A percentile compares a stretch with the other conserved stretches of the same genome.
phyloP scores from a whole-genome alignment of 2,888 invertebrate species.

The Tiphia femorata region DNA sequence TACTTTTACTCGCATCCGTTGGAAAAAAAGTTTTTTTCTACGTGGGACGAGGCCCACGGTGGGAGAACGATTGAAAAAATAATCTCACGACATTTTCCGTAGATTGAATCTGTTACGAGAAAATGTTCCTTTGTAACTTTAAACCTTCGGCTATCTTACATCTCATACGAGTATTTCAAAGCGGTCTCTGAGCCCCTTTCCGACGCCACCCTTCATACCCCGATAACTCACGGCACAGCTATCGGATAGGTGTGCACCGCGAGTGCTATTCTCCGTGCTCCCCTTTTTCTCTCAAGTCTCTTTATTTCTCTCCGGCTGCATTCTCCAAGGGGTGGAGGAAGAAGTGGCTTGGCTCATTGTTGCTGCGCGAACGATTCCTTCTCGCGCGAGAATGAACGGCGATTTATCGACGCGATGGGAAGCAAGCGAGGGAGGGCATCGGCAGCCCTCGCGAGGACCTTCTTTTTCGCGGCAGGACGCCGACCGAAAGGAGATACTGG shows the following conservation, averaged over 20 bases:
- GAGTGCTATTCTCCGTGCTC: not conserved
- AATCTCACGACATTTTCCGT: no score
- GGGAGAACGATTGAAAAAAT: no score
- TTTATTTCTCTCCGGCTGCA: not conserved
- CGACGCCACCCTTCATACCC: conserved; percentile 40
- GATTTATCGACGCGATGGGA: conserved; percentile 47
- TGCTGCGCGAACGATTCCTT: conserved; percentile 27
- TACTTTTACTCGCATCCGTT: no score
- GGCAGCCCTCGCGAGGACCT: conserved; percentile 22
- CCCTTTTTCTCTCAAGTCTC: conserved; percentile 4
- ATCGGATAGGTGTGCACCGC: conserved; percentile 37
- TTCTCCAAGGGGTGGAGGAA: not conserved
- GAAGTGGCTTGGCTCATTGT: conserved; percentile 33
- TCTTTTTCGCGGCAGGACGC: conserved; percentile 44
- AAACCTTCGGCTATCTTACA: no score
- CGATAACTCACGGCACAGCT: conserved; percentile 51
- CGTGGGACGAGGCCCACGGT: no score
- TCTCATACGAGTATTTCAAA: no score
- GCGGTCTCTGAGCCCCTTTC: conserved; percentile 38
- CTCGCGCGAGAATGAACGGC: conserved; percentile 47
- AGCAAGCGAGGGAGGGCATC: conserved; percentile 18
- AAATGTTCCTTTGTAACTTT: no score
- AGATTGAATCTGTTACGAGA: no score
- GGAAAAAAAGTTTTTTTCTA: no score
- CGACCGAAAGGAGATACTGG: conserved; percentile 27